Base-by-base conservation (phyloP, 2,797 vertebrate species). In the Sebastes hopkinsi region DNA sequence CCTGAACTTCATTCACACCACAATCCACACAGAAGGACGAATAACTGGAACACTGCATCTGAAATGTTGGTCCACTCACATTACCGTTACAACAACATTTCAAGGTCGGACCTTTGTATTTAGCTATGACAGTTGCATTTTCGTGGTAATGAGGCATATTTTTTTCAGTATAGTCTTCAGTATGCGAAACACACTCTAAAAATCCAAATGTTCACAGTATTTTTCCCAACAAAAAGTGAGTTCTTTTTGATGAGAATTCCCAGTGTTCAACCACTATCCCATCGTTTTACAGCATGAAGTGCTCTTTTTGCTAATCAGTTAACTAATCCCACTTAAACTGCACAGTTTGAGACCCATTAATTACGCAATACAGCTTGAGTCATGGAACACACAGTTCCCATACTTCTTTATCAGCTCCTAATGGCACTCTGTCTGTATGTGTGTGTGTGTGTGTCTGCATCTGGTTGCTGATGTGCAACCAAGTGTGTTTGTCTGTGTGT, bases 341-440 rank as follows among this genome's bases (percentile, higher is more conserved):
- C 59, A 67, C 61, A 72, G 55, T 85, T 62, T 86, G 59, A 88
- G 67, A 81, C 7, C 34, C 84, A 81, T 88, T 85, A 79, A 90
- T 92, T 84, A 88, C 46, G 34, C 70, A 79, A 79, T 87, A 56
- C 81, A 81, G 64, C 42, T 52, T 71, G 85, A 92, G 75, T 84
- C 83, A 84, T 71, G 69, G 60, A 81, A 80, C 56, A 72, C 71
- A 75, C 18, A 58, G 80, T 55, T 65, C 67, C 70, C 64, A 89
- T 93, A 80, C 82, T 90, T 93, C 89, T 91, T 91, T 72, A 90
- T 91, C 56, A 81, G 59, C 74, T 52, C n/a, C 75, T 87, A 77
- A 82, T 77, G 62, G 50, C 50, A 16, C 54, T 65, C 18, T 46
- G 1, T 32, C 2, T 67, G 2, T 23, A 2, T 69, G 34, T 58